Evolutionary conservation across 2,888 invertebrate species (phyloP), one percentile per base, ranked within the genome.

Genomic region (Orthosia gracilis): DNA sequence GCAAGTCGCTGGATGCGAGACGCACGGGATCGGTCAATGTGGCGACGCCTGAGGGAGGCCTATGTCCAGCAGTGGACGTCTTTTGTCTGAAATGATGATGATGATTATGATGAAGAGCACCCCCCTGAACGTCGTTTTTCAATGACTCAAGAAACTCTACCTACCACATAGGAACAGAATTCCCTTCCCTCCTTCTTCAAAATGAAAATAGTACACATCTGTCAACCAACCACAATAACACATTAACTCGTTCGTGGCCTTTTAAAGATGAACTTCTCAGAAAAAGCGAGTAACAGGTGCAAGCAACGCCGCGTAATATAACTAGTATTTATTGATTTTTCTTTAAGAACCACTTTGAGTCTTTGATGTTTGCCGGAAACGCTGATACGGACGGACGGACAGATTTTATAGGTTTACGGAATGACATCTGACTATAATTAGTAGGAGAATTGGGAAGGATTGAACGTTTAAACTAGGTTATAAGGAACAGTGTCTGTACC

Each of bases 211-310:
- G n/a, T 3, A 9, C 59, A 58, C 78, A 69, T 57, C 78, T 71
- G 75, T 81, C 74, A 69, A 57, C 71, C 15, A 1, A 67, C 78
- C 70, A 52, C 40, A 78, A 15, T 3, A 61, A 67, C 50, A 61
- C 64, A 76, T 66, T 55, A 73, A 70, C 45, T 63, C 59, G 65
- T 71, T 59, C 45, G 15, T 58, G 17, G 54, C 58, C 70, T 76
- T 74, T 79, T 64, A 40, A 81, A 78, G 65, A 83, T 55, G 50
- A 26, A 79, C 62, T 93, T 93, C 93, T 73, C 50, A 85, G 93
- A 94, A 94, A 77, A 47, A 23, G 21, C 78, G 61, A 57, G 47
- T 52, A 89, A 85, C 94, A 94, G 94, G 93, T 94, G 94, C 89
- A 85, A 66, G 73, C 88, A 84, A 81, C 75, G 82, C 86, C 84